Evolutionary conservation across 2,888 invertebrate species (phyloP).

Genomic region (Geophilus truncorum): DNA sequence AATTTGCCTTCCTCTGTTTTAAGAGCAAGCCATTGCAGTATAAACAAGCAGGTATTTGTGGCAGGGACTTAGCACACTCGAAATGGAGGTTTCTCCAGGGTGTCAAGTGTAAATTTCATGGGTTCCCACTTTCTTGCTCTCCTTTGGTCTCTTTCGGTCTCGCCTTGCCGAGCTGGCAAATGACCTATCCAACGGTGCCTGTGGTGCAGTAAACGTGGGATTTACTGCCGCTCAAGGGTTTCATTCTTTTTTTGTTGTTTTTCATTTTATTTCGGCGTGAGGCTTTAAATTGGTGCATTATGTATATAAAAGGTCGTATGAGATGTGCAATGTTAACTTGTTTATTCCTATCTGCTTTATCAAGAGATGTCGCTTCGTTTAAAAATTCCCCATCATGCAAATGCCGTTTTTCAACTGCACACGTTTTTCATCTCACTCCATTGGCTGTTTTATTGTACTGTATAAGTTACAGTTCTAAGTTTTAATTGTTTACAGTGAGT

Average conservation of each 20-base stretch:
- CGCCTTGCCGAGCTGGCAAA: constrained; percentile 8
- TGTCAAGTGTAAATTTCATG: constrained; percentile 17
- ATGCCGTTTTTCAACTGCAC: too few relatives aligned
- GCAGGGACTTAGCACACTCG: background rate
- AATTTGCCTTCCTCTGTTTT: background rate
- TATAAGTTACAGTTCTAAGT: too few relatives aligned
- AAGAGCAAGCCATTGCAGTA: background rate
- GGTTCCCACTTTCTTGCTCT: background rate
- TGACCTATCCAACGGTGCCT: constrained; percentile 4
- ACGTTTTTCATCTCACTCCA: too few relatives aligned
- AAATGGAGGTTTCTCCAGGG: background rate
- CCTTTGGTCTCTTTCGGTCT: constrained; percentile 15
- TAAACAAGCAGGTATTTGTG: too few relatives aligned
- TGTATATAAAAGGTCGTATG: background rate
- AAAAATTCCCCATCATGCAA: background rate
- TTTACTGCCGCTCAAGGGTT: constrained; percentile 5
- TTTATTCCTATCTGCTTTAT: too few relatives aligned
- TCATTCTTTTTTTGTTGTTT: background rate
- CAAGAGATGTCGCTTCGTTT: background rate
- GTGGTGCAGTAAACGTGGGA: background rate
- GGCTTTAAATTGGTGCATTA: background rate
- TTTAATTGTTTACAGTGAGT: too few relatives aligned
- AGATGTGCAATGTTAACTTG: background rate
- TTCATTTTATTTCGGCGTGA: background rate
- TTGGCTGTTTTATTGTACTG: too few relatives aligned